Conservation (phyloP, 2,888 invertebrate genomes). For the Andrena dorsata region DNA sequence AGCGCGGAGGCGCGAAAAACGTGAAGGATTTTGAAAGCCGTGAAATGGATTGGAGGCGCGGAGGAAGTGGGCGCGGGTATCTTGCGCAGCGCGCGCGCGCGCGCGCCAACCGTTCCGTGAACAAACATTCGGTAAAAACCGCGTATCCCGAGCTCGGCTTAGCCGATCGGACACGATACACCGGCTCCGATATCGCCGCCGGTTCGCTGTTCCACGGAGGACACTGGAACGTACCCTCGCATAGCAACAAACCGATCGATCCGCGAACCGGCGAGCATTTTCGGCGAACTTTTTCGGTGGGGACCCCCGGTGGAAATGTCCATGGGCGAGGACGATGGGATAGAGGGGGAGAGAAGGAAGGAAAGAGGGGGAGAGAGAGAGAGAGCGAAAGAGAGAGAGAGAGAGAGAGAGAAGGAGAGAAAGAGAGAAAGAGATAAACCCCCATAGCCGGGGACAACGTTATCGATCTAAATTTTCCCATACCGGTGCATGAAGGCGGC, state of each 20-base stretch:
- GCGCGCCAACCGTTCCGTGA: constrained; percentile 34
- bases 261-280: constrained; percentile 53
- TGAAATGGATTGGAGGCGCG: constrained; percentile 44
- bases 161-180: constrained; percentile 18
- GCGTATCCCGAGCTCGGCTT: not conserved
- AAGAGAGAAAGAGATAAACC: not conserved
- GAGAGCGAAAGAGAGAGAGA: not conserved
- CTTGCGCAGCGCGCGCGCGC: constrained; percentile 21
- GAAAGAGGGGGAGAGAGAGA: not conserved
- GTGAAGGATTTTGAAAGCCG: constrained; percentile 26
- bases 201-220: constrained; percentile 15
- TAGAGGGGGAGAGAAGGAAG: constrained; percentile 14
- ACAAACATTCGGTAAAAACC: constrained; percentile 42
- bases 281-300: constrained; percentile 47
- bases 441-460: constrained; percentile 24
- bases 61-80: constrained; percentile 47
- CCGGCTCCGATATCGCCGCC: constrained; percentile 19
- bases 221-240: constrained; percentile 7
- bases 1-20: not conserved
- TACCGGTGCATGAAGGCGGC: constrained; percentile 84
- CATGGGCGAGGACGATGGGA: constrained; percentile 8
- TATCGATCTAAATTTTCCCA: constrained; percentile 72
- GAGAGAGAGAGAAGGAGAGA: not conserved
- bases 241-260: constrained; percentile 72
- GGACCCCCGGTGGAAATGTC: not conserved